These are phyloP conservation scores for Lepidocolaptes lacrymiger DNA, from an alignment of 2,797 vertebrate genomes.

Conservation along the genomic window DNA sequence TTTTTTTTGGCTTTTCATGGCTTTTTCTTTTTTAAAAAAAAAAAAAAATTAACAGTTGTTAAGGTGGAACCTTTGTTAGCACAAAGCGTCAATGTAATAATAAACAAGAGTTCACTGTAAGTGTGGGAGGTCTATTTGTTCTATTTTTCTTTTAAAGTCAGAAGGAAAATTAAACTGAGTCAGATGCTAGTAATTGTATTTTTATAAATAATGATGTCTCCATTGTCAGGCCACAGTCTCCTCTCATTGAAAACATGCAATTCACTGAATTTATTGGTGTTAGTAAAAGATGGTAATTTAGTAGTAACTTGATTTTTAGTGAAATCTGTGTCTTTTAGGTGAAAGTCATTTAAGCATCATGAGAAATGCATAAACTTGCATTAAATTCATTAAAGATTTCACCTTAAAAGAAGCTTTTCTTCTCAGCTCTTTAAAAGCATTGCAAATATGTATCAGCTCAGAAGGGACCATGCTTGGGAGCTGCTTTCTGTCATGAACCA, in stretches of 20 bases:
- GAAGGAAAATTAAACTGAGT: constrained; percentile 15
- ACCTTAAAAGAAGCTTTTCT: constrained; percentile 76
- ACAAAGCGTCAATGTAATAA: not conserved
- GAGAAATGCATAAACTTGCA: constrained; percentile 56
- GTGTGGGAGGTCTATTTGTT: constrained; percentile 33
- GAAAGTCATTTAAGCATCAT: constrained; percentile 47
- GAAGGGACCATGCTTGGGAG: constrained; percentile 72
- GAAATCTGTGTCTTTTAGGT: constrained; percentile 39
- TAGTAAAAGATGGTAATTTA: not conserved
- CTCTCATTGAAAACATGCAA: not conserved
- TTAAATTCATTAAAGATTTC: constrained; percentile 77
- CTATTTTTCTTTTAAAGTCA: constrained; percentile 39
- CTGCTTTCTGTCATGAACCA: constrained; percentile 79
- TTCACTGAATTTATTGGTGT: not conserved
- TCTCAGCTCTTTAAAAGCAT: constrained; percentile 68
- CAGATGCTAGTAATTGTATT: constrained; percentile 21
- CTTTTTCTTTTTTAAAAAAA: constrained; percentile 56
- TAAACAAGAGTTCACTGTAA: constrained; percentile 38
- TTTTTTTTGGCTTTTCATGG: constrained; percentile 74
- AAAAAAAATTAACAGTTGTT: constrained; percentile 74
- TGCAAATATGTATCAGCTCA: constrained; percentile 56
- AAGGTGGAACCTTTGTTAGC: constrained; percentile 78
- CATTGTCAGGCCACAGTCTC: not conserved
- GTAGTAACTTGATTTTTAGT: constrained; percentile 10
- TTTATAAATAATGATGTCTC: constrained; percentile 2